Evolutionary conservation across 2,797 vertebrate species (phyloP), one percentile per base, ranked within the genome.

Genomic region (Scyliorhinus canicula): DNA sequence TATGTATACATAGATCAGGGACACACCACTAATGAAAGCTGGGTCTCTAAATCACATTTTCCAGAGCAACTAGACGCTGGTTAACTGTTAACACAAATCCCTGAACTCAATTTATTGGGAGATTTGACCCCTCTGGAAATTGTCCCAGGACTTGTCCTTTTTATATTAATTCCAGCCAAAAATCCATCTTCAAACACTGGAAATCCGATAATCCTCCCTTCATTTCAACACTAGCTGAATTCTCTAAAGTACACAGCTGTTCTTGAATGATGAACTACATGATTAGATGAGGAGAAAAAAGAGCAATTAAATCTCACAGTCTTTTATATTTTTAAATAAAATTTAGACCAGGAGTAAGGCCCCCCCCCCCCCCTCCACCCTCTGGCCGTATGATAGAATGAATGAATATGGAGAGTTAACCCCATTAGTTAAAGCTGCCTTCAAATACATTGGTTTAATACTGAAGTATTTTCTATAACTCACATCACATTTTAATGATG

Each of bases 81-180:
- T 26, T 63, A 91, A 65, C 88, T 63, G 88, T 91, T 91, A 40
- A n/a, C 88, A 26, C 88, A 91, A 91, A 65, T 91, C 88, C n/a
- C 88, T 44, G n/a, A 90, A 28, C 60, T 91, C 57, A 63, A n/a
- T 91, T 91, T 91, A 91, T 91, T 65, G 60, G 60, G 88, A 91
- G 88, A 91, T 91, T 65, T 91, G 88, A 91, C 88, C 47, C 21
- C 52, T 44, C n/a, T 91, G 60, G 88, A 91, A 91, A 44, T 65
- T 91, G 88, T 91, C 88, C 88, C 88, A 91, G 21, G n/a, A 91
- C n/a, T 91, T 91, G 88, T 91, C 88, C 88, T 91, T 65, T 91
- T 44, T 65, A 65, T 44, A 91, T 65, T 65, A 65, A 65, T 65
- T 26, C 21, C n/a, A 91, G 88, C 60, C 88, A 91, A 65, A 65